Conservation (phyloP, 1,140 invertebrate species). For the Drosophila ercepeae region DNA sequence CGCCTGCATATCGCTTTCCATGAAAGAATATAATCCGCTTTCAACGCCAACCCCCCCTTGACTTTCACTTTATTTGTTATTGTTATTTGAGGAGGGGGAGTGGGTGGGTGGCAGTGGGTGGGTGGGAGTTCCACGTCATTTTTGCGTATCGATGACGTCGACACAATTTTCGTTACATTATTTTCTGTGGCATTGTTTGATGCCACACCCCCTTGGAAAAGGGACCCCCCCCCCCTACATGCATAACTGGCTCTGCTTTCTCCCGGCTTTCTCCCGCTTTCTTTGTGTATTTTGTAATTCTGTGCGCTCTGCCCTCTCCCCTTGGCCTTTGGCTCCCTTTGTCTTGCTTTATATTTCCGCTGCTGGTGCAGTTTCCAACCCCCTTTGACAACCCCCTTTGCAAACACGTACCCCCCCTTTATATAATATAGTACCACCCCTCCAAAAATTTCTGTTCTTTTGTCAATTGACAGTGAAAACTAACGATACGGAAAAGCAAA, state of each 20-base stretch:
- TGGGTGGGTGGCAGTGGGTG: background rate
- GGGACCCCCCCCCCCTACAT: background rate
- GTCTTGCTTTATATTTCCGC: constrained; percentile 64
- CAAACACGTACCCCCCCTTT: background rate
- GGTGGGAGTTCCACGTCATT: constrained; percentile 45
- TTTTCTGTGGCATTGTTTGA: constrained; percentile 63
- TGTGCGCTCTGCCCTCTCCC: constrained; percentile 17
- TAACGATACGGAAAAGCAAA: constrained; percentile 81
- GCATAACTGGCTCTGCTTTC: constrained; percentile 16
- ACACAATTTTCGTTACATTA: constrained; percentile 65
- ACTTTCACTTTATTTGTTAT: background rate
- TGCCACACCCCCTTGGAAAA: constrained; percentile 2
- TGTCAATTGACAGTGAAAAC: constrained; percentile 81
- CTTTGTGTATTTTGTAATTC: constrained; percentile 28
- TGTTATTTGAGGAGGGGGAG: constrained; percentile 1
- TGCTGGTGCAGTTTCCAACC: constrained; percentile 57
- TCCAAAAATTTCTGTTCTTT: constrained; percentile 42
- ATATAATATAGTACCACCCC: background rate
- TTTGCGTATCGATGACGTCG: constrained; percentile 73
- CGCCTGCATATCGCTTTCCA: background rate
- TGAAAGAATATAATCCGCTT: background rate
- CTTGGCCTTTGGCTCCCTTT: constrained; percentile 26
- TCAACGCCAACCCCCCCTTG: no score
- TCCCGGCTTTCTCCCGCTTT: constrained; percentile 1
- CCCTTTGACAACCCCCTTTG: background rate